These are phyloP conservation scores for Micronisus gabar DNA, from an alignment of 2,113 vertebrate genomes.

Conservation along the genomic window DNA sequence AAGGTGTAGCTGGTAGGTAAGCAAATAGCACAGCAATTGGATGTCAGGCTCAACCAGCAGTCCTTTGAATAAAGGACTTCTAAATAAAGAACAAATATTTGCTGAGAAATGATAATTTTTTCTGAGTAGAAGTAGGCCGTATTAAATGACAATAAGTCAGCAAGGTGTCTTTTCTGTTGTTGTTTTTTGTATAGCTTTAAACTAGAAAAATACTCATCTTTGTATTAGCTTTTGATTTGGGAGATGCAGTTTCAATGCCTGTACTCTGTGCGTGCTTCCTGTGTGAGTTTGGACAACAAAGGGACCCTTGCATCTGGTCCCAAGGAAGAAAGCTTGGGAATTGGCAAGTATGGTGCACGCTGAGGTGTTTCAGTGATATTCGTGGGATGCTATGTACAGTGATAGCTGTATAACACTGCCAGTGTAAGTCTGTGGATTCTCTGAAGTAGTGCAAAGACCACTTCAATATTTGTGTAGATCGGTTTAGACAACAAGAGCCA, in stretches of 20 bases:
- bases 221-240: neutral
- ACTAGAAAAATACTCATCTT: neutral
- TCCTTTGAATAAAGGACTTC: neutral
- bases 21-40: neutral
- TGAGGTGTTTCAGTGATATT: too few relatives aligned
- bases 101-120: neutral
- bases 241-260: neutral
- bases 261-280: rapidly evolving
- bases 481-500: neutral
- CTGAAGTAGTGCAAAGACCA: neutral
- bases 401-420: neutral
- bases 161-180: neutral
- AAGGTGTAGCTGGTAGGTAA: neutral
- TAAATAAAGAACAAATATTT: neutral
- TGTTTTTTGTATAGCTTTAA: neutral
- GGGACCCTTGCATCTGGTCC: neutral
- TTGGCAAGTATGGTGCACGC: rapidly evolving
- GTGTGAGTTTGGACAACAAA: neutral
- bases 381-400: neutral
- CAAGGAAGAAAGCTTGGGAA: neutral
- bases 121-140: rapidly evolving
- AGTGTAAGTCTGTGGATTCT: neutral
- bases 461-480: rapidly evolving
- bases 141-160: neutral
- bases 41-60: neutral